Base-by-base conservation (phyloP, 2,113 vertebrate genomes). In the Rhinopomastus cyanomelas region DNA sequence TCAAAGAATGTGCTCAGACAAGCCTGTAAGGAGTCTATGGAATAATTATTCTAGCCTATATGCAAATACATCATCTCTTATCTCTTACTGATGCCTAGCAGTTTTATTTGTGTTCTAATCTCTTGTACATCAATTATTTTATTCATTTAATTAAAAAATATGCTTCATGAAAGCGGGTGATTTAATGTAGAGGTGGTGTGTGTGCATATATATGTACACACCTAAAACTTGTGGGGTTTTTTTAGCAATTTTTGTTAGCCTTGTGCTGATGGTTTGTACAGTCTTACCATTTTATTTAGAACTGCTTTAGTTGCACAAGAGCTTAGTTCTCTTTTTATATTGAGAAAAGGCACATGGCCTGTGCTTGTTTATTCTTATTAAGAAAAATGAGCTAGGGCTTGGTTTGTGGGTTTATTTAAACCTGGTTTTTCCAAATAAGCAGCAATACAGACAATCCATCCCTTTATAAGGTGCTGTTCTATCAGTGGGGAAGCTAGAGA, bases 1-100 rank as follows among this genome's bases (percentile, higher is more conserved):
- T 36, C 44, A 29, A 72, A 86, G 57, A 78, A 86, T 65, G 21
- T 86, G 69, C 66, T 95, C 84, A 92, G 56, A 42, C 44, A 92
- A 92, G 49, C 46, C 49, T 68, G 32, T 83, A 91, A 81, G 30
- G 12, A 88, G 9, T 17, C 12, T 81, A 12, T 34, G 16, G 44
- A 83, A 65, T 72, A 92, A 81, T 78, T 93, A 79, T 61, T 86
- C n/a, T 86, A n/a, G 29, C 8, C n/a, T 11, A 20, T 65, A 71
- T 52, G 27, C 78, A 93, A 93, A 78, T 60, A 80, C 74, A 52
- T 56, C 6, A 18, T 60, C 56, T 88, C 86, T 90, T 78, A 30
- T 32, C 23, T 86, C 53, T 84, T 72, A 44, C 65, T 84, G 73
- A 52, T 7, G 12, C 57, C 81, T 57, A 65, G 83, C 52, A 75